A percentile compares a stretch with the other conserved stretches of the same genome.
Evolutionary conservation across 2,113 vertebrate species (phyloP).

Genomic region (Callorhinus ursinus): DNA sequence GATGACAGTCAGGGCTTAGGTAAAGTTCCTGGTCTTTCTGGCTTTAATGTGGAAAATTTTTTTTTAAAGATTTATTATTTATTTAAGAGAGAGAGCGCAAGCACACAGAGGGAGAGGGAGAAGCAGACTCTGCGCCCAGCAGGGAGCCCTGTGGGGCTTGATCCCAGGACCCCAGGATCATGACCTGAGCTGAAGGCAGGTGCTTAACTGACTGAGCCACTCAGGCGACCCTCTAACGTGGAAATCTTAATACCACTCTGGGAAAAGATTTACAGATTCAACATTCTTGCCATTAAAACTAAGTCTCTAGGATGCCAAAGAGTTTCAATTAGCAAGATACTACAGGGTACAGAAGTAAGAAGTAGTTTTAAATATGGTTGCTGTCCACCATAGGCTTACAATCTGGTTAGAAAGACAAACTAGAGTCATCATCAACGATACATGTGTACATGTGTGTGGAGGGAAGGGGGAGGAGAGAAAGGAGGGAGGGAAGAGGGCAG

Average conservation of each 20-base stretch:
- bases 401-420: conserved; percentile 2
- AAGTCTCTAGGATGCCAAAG: not conserved
- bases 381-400: not conserved
- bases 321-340: not conserved
- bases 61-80: not conserved
- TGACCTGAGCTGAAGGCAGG: not conserved
- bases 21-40: not conserved
- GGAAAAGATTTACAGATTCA: not conserved
- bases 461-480: not conserved
- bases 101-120: not conserved
- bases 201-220: not conserved
- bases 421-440: not conserved
- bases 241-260: not conserved
- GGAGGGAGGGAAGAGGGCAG: too few relatives aligned
- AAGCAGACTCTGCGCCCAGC: not conserved
- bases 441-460: not conserved
- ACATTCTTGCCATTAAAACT: conserved; percentile 12
- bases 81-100: not conserved
- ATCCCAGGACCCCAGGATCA: not conserved
- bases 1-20: not conserved
- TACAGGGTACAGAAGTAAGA: not conserved
- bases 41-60: not conserved
- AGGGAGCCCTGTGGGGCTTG: too few relatives aligned
- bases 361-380: conserved; percentile 21
- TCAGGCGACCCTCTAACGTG: not conserved